Evolutionary conservation across 2,113 vertebrate genomes (phyloP).

Genomic region (Telmatochromis sp.): DNA sequence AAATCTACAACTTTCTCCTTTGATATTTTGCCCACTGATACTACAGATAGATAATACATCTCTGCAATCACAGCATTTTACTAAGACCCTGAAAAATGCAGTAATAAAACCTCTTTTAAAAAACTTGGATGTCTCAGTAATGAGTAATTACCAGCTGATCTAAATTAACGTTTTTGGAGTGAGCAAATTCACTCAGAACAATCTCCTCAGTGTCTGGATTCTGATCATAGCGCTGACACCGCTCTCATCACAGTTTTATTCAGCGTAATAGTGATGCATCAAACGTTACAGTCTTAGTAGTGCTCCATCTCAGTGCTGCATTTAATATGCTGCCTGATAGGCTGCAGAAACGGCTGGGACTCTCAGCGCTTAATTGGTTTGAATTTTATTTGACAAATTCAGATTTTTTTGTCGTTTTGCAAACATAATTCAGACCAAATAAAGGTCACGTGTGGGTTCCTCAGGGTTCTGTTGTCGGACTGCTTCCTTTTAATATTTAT

Average conservation of each 20-base stretch:
- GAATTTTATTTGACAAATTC: not conserved
- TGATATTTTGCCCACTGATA: not conserved
- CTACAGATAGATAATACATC: not conserved
- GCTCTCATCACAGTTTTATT: fast-evolving
- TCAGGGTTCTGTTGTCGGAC: not conserved
- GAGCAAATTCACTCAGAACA: not conserved
- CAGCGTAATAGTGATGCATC: not conserved
- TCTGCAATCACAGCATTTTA: not conserved
- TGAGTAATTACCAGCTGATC: not conserved
- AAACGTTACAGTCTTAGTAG: not conserved
- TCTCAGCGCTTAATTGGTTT: not conserved
- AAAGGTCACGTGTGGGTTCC: not conserved
- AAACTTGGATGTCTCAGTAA: not conserved
- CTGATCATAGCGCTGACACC: not conserved
- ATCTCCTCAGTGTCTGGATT: not conserved
- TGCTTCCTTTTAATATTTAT: not conserved
- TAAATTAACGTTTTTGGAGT: fast-evolving
- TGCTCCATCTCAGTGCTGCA: not conserved
- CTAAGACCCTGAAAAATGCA: not conserved
- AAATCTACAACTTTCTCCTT: not conserved
- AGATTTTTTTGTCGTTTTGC: fast-evolving
- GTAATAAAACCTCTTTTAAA: not conserved
- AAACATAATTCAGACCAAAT: fast-evolving
- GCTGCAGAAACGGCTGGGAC: fast-evolving
- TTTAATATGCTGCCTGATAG: not conserved